Evolutionary conservation across 2,888 invertebrate species (phyloP), one percentile per base, ranked within the genome.

Genomic region (Chloromyia formosa): DNA sequence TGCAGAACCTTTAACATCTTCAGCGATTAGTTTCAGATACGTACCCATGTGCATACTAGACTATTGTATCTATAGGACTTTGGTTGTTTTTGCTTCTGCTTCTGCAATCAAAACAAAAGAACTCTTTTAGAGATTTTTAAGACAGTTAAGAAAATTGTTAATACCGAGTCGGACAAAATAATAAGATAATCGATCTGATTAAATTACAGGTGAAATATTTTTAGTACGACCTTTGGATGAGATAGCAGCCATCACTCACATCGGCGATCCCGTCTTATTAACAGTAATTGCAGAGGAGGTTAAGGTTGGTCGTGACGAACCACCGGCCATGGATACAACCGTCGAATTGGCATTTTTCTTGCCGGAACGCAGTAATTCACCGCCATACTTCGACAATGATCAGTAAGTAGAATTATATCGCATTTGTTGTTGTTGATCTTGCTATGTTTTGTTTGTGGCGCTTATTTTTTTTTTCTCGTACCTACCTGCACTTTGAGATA

Each of bases 281-380:
- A 94, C 93, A 0, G 92, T 95, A 71, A 91, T 94, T 68, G 95
- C 95, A 1, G 94, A 95, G 83, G 95, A 95, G 86, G 92, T 95
- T 76, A 89, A 93, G 79, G 86, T 91, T 77, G 89, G 89, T 75
- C 88, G 91, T 77, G 89, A 91, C 77, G 93, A 93, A 79, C 92
- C 91, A 12, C 91, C 92, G 78, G 92, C 94, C 22, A 92, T 93
- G 88, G 92, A 94, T 23, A 90, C 93, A 0, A 92, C 93, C 0
- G 94, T 94, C 5, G 93, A 93, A 82, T 88, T 96, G 74, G 95
- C 95, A 12, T 90, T 96, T 79, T 91, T 95, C 77, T 87, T 93
- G 73, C 92, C 92, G n/a, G 92, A 93, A 81, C 88, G 91, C 60
- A 91, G 91, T 77, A 92, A 93, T 82, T 91, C 91, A 42, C 91